Base-by-base conservation (phyloP, 2,888 invertebrate genomes). In the Chaitophorus viminalis region DNA sequence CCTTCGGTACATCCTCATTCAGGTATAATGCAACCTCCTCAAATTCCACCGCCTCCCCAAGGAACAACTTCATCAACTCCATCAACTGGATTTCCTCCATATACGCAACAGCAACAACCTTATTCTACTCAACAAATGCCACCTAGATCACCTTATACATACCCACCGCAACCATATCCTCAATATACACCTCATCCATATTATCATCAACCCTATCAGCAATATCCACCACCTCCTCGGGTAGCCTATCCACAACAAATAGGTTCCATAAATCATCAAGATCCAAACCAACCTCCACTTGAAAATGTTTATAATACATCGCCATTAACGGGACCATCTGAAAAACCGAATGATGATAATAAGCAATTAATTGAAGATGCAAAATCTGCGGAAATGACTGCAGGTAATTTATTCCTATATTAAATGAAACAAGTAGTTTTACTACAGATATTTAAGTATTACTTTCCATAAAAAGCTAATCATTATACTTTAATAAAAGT, bases 91-190 rank as follows among this genome's bases (percentile, higher is more conserved):
- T 82, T 90, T 86, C 75, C 90, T 89, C 52, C 90, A 92, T 93
- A 90, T 93, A 93, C 93, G 0, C 93, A 93, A 91, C 93, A 93
- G 0, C 93, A 46, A 60, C 60, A 93, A 86, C 89, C 90, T n/a
- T 89, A 89, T 36, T 82, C 89, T 36, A 85, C 90, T 17, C 90
- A 90, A 78, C 93, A 93, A 0, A 90, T 93, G 75, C 93, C 93
- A 25, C 93, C 93, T 17, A 91, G 93, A 88, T 93, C 93, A 3
- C 93, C 93, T 0, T 93, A 93, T 88, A 91, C 92, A 0, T 93
- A 93, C 89, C 92, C 92, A 14, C 92, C 92, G 81, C 92, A 93
- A 89, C 92, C 92, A 0, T 93, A 93, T 90, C 92, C 93, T 21
- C 93, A 93, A 89, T 93, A 93, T 90, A 92, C 93, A 25, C 93